These are phyloP conservation scores for Calidris pygmaea DNA, from an alignment of 2,113 vertebrate species.

Conservation along the genomic window DNA sequence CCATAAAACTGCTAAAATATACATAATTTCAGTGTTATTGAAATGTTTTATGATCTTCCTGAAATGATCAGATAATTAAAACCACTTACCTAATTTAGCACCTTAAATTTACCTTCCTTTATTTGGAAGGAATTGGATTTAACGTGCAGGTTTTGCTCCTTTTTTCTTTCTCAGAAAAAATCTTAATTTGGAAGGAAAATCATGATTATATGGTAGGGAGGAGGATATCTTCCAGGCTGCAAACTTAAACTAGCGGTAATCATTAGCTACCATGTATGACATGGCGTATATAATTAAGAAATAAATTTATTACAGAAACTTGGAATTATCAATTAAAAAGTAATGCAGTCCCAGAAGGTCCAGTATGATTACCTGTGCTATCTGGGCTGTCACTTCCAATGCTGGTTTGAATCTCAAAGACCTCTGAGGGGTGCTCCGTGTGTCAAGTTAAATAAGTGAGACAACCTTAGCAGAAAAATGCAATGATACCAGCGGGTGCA, in stretches of 20 bases:
- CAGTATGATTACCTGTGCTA: constrained; percentile 84
- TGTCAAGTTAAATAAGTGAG: constrained; percentile 82
- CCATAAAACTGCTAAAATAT: constrained; percentile 66
- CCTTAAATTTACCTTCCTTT: constrained; percentile 69
- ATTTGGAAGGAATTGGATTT: constrained; percentile 64
- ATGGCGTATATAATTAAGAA: constrained; percentile 80
- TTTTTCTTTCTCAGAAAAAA: constrained; percentile 52
- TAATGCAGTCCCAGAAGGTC: constrained; percentile 77
- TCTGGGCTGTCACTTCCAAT: constrained; percentile 86
- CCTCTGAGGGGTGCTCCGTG: constrained; percentile 77
- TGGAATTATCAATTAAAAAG: constrained; percentile 86
- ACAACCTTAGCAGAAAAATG: constrained; percentile 66
- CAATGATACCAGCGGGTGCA: constrained; percentile 41
- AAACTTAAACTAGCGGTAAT: constrained; percentile 74
- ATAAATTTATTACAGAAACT: constrained; percentile 86
- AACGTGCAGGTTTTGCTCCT: constrained; percentile 59
- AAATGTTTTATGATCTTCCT: constrained; percentile 75
- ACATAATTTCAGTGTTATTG: constrained; percentile 68
- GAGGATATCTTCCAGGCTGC: constrained; percentile 46
- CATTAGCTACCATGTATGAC: constrained; percentile 73
- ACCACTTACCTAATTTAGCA: constrained; percentile 69
- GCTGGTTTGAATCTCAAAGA: constrained; percentile 76
- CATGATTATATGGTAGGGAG: not conserved
- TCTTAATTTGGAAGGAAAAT: constrained; percentile 42
- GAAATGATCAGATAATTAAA: constrained; percentile 76